These are phyloP conservation scores for Epinephelus lanceolatus DNA, from an alignment of 2,113 vertebrate species.

Conservation along the genomic window DNA sequence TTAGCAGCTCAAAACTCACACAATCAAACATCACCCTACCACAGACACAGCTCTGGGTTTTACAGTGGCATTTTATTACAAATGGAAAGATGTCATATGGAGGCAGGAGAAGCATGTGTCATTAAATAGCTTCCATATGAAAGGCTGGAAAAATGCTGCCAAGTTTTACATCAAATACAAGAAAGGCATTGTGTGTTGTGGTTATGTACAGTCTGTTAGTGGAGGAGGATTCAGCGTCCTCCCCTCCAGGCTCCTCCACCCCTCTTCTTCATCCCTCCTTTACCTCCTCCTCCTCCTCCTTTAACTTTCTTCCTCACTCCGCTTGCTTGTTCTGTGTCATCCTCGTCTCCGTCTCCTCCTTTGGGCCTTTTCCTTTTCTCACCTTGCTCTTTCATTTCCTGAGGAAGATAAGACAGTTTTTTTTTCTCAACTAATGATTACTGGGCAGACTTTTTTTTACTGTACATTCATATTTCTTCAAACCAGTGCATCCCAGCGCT, in stretches of 20 bases:
- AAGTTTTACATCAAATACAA: conserved; percentile 32
- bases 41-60: conserved; percentile 35
- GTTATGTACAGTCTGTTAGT: conserved; percentile 63
- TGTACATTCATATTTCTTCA: not conserved
- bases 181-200: conserved; percentile 35
- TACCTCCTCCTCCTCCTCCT: conserved; percentile 82
- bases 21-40: not conserved
- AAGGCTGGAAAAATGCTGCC: conserved; percentile 18
- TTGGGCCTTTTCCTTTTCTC: conserved; percentile 90
- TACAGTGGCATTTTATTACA: conserved; percentile 69
- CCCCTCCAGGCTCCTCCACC: conserved; percentile 76
- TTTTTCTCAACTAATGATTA: not conserved
- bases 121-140: conserved; percentile 50
- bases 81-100: conserved; percentile 39
- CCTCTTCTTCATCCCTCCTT: conserved; percentile 57
- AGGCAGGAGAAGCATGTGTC: not conserved
- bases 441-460: not conserved
- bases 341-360: conserved; percentile 79
- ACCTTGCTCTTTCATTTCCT: conserved; percentile 94
- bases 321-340: conserved; percentile 90
- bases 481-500: too few species aligned
- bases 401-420: conserved; percentile 1
- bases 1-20: not conserved
- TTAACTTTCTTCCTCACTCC: conserved; percentile 94
- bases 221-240: conserved; percentile 60